Evolutionary conservation across 2,888 invertebrate genomes (phyloP).

Genomic region (Noctuana brunneofusca): DNA sequence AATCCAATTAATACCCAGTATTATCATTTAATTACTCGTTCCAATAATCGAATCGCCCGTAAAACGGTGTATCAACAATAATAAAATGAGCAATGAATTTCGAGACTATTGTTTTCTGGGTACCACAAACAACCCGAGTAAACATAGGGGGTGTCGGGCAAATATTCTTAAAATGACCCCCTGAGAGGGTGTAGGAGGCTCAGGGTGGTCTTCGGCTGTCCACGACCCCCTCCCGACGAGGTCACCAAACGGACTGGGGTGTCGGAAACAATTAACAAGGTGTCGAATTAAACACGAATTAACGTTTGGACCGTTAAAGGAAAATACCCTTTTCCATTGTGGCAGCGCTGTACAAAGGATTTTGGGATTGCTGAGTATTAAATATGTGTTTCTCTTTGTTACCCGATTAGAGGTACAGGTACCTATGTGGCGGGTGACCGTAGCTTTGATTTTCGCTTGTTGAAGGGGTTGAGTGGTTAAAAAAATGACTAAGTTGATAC

Average conservation of each 20-base stretch:
- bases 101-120: slow-evolving; percentile 82
- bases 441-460: slow-evolving; percentile 21
- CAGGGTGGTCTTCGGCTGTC: slow-evolving; percentile 62
- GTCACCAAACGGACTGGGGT: slow-evolving; percentile 79
- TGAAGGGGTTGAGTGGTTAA: not conserved
- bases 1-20: slow-evolving; percentile 80
- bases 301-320: slow-evolving; percentile 79
- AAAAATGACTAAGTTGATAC: not conserved
- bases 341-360: slow-evolving; percentile 75
- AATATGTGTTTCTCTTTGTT: slow-evolving; percentile 78
- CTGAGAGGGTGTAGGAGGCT: slow-evolving; percentile 58
- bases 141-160: slow-evolving; percentile 75
- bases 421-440: slow-evolving; percentile 23
- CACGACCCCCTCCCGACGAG: slow-evolving; percentile 65
- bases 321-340: slow-evolving; percentile 81
- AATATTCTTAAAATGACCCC: slow-evolving; percentile 82
- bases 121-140: slow-evolving; percentile 80
- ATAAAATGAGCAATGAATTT: slow-evolving; percentile 83
- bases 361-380: slow-evolving; percentile 80
- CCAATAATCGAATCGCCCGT: slow-evolving; percentile 81
- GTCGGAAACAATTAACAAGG: slow-evolving; percentile 83
- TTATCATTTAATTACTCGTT: slow-evolving; percentile 82
- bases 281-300: slow-evolving; percentile 83
- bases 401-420: slow-evolving; percentile 51
- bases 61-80: slow-evolving; percentile 81